phyloP scores from a whole-genome alignment of 2,113 vertebrate genomes.

The Balaeniceps rex region DNA sequence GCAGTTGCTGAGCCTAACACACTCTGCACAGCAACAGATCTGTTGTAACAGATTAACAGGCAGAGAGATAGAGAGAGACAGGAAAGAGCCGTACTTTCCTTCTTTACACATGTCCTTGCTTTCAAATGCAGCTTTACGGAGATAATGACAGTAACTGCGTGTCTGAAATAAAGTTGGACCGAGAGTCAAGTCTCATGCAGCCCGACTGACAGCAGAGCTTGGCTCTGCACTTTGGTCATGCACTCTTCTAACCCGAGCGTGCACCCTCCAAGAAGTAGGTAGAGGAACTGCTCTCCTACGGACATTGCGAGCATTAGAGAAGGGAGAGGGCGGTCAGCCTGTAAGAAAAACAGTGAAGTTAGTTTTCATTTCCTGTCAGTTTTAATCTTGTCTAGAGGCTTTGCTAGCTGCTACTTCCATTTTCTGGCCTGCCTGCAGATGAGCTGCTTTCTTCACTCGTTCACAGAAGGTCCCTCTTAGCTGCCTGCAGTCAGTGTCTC shows the following conservation, averaged over 20 bases:
- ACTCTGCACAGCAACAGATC: constrained; percentile 32
- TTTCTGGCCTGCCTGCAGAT: not conserved
- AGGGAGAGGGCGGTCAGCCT: not conserved
- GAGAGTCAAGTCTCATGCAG: not conserved
- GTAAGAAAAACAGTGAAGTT: constrained; percentile 1
- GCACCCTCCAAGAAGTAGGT: not conserved
- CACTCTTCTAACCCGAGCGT: not conserved
- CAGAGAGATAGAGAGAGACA: constrained; percentile 1
- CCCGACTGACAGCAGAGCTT: not conserved
- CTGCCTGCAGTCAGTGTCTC: not conserved
- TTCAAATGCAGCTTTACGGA: not conserved
- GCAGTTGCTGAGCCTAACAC: constrained; percentile 40
- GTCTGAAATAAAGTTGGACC: not conserved
- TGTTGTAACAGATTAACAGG: constrained; percentile 50
- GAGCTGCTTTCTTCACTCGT: not conserved
- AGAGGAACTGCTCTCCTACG: not conserved
- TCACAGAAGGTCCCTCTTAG: not conserved
- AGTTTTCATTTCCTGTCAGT: constrained; percentile 34
- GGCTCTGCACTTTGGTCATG: not conserved
- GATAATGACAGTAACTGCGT: not conserved
- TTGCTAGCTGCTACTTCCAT: not conserved
- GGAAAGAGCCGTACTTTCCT: constrained; percentile 3
- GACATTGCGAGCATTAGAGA: not conserved
- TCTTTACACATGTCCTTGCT: not conserved
- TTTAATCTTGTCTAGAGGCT: constrained; percentile 37